Conservation (phyloP, 1,140 invertebrate species). For the Macrostomum lignano region DNA sequence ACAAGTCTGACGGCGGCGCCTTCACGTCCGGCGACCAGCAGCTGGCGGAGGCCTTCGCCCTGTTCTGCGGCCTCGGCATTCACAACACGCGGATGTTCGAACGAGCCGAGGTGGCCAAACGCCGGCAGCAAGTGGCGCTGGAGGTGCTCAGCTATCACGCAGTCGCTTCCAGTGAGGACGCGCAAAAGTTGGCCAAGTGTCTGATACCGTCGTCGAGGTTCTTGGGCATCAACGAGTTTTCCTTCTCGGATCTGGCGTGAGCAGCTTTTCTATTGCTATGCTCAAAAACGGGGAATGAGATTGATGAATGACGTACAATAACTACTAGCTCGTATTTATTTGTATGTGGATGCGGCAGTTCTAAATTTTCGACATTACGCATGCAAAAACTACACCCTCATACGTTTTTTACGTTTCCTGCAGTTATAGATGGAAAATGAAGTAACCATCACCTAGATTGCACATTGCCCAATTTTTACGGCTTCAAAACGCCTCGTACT, state of each 20-base stretch:
- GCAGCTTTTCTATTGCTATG: no score
- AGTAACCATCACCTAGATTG: no score
- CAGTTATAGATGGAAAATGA: no score
- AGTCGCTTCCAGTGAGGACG: constrained; percentile 59
- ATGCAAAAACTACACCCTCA: no score
- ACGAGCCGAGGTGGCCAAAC: constrained; percentile 44
- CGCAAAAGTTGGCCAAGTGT: constrained; percentile 34
- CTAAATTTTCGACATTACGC: no score
- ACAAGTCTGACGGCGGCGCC: constrained; percentile 54
- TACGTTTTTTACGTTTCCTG: no score
- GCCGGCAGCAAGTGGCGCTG: constrained; percentile 70
- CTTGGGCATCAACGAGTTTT: constrained; percentile 8
- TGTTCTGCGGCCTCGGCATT: constrained; percentile 78
- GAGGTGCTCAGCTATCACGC: constrained; percentile 85
- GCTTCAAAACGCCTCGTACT: no score
- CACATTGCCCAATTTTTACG: no score
- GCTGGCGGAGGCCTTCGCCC: constrained; percentile 79
- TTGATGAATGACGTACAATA: no score
- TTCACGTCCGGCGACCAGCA: constrained; percentile 66
- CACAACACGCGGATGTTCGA: constrained; percentile 93
- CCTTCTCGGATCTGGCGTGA: constrained; percentile 5
- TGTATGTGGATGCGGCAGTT: no score
- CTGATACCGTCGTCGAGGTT: constrained; percentile 5
- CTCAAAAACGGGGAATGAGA: no score
- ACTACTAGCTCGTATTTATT: no score